Base-by-base conservation (phyloP, 2,797 vertebrate species). In the Schizopygopsis pylzovi region DNA sequence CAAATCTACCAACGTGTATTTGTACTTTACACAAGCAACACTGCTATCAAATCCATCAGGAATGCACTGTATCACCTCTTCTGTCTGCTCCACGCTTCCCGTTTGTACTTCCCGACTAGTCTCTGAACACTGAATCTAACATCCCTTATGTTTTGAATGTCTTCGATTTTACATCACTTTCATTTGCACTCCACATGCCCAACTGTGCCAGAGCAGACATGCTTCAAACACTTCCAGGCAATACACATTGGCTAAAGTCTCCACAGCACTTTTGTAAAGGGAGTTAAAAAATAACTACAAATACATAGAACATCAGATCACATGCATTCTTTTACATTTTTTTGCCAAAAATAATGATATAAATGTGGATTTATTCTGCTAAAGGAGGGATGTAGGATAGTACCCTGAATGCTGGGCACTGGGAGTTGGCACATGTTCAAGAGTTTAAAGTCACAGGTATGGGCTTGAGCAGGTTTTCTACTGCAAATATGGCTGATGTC, bases 11-110 rank as follows among this genome's bases (percentile, higher is more conserved):
- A 47, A 59, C 68, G 41, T 61, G 41, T 68, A 83, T 86, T 85
- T 85, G 76, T 79, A 85, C 18, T 47, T 67, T 52, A 71, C 18
- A 79, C 76, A 79, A 71, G 10, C 67, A 88, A 52, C 67, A 68
- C 77, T n/a, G 37, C 82, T 80, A 84, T 85, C 83, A 88, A 76
- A 85, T 85, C 80, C 52, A 88, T 85, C 83, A 88, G 83, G 80
- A 85, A 88, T 85, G 80, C 37, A 78, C 49, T 7, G 25, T 71
- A 80, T 56, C 67, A 56, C 67, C 56, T 73, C 28, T 73, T 47
- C 68, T 4, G 28, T 88, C 75, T 76, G 61, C 65, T 39, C n/a
- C 6, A 33, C 10, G n/a, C 41, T 65, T 59, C 0, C 73, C 1
- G 3, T 73, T 73, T 73, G 81, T 78, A 67, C 56, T 52, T 10